A percentile compares a stretch with the other conserved stretches of the same genome.
Evolutionary conservation across 1,140 invertebrate species (phyloP).

Genomic region (Anoplophora glabripennis): DNA sequence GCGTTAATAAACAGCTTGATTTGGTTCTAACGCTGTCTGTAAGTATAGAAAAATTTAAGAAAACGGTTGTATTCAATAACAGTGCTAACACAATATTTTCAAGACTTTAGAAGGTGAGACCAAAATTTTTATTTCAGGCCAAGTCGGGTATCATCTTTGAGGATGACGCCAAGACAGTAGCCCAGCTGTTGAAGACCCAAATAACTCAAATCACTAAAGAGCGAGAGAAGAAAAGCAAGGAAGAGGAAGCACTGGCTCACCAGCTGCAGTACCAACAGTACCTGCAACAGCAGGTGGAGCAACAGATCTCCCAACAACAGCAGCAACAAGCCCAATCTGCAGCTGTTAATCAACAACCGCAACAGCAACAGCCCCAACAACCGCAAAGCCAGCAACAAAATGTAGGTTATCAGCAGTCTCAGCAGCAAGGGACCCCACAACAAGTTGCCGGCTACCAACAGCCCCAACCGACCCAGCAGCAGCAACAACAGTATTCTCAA

Average conservation of each 20-base stretch:
- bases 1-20: background rate
- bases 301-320: slow-evolving; percentile 52
- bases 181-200: slow-evolving; percentile 83
- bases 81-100: background rate
- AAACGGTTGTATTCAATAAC: background rate
- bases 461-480: slow-evolving; percentile 32
- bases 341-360: slow-evolving; percentile 10
- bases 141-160: slow-evolving; percentile 86
- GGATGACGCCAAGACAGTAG: slow-evolving; percentile 85
- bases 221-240: slow-evolving; percentile 53
- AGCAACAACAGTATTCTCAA: slow-evolving; percentile 40
- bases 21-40: slow-evolving; percentile 4
- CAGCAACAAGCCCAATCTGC: slow-evolving; percentile 49
- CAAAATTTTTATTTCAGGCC: slow-evolving; percentile 51
- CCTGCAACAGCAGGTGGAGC: slow-evolving; percentile 54
- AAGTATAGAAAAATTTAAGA: background rate
- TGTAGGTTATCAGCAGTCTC: slow-evolving; percentile 45
- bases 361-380: slow-evolving; percentile 38
- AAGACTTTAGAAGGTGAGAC: no score
- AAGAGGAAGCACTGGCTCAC: slow-evolving; percentile 49
- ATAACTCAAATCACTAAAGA: slow-evolving; percentile 65
- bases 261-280: slow-evolving; percentile 62
- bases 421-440: slow-evolving; percentile 42
- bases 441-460: slow-evolving; percentile 2
- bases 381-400: slow-evolving; percentile 19